Evolutionary conservation across 1,140 invertebrate species (phyloP), one percentile per base, ranked within the genome.

Genomic region (Dryas iulia): DNA sequence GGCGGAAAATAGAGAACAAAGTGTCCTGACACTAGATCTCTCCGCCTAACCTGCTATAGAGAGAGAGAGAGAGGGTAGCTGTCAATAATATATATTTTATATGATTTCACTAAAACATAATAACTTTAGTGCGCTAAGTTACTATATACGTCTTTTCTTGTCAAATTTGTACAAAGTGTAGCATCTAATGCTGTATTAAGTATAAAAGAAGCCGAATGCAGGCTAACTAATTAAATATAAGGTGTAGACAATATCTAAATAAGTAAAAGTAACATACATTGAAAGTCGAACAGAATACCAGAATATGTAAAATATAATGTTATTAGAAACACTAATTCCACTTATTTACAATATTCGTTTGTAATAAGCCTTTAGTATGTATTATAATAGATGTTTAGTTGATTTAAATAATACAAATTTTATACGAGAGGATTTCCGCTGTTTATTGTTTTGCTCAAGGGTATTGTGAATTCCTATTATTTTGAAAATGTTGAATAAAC

Each of bases 401-500:
- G 28, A 67, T 76, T 60, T 72, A 73, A 63, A 61, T n/a, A n/a
- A n/a, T 73, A 77, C 63, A 86, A 81, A 83, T 86, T 89, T 89
- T 89, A 86, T 89, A 89, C 82, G 77, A 71, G 67, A 74, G 65
- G 64, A 81, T 79, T 83, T 77, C 77, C 70, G 79, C 77, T 86
- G 65, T 21, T 47, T 69, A 75, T 87, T 87, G 66, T 75, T 86
- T 88, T 88, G 86, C 86, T 90, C 86, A 86, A 88, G 72, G 66
- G 73, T 78, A 78, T 73, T 81, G 80, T 74, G 69, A 77, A 80
- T 84, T 77, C 82, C 39, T 47, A 47, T 47, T 47, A 18, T 86
- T 86, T 78, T 72, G 75, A 74, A 76, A 81, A 76, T 80, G 79
- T 84, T 87, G 78, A 89, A 90, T 90, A 88, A 87, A 88, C 81